Evolutionary conservation across 2,113 vertebrate genomes (phyloP).

Genomic region (Oncorhynchus gorbuscha): DNA sequence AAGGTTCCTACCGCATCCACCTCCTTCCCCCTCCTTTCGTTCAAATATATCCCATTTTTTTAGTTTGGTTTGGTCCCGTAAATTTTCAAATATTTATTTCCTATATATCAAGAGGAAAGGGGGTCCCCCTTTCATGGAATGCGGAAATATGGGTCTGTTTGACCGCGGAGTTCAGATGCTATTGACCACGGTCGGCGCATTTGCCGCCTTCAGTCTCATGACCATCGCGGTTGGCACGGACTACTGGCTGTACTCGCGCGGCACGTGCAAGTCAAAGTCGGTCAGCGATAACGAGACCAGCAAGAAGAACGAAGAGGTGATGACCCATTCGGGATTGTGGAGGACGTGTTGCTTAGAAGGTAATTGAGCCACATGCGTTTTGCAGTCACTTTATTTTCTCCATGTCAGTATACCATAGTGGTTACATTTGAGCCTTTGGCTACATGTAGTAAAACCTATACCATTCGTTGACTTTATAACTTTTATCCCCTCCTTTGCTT

Average conservation of each 20-base stretch:
- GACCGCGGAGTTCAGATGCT: constrained; percentile 99
- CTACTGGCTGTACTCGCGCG: constrained; percentile 99
- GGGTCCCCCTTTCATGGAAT: constrained; percentile 99
- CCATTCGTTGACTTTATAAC: background rate
- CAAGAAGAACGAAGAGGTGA: constrained; percentile 99
- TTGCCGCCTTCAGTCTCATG: constrained; percentile 99
- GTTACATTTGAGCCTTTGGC: background rate
- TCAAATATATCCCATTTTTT: constrained; percentile 75
- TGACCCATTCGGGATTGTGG: constrained; percentile 99
- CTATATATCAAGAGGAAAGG: constrained; percentile 87
- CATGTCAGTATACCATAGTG: background rate
- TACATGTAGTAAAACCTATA: background rate
- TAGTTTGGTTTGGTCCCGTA: constrained; percentile 74
- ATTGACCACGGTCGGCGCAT: constrained; percentile 99
- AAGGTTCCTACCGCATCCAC: constrained; percentile 78
- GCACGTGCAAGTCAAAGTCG: constrained; percentile 94
- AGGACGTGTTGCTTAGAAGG: constrained; percentile 99
- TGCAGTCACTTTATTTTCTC: background rate
- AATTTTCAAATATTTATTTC: constrained; percentile 86
- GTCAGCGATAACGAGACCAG: constrained; percentile 98
- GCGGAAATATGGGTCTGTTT: constrained; percentile 99
- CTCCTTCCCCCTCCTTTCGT: constrained; percentile 81
- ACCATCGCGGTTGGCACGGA: constrained; percentile 99
- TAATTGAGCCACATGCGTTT: constrained; percentile 58
- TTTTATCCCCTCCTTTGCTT: too few relatives aligned